phyloP scores from a whole-genome alignment of 2,113 vertebrate species.

The Siniperca knerii region DNA sequence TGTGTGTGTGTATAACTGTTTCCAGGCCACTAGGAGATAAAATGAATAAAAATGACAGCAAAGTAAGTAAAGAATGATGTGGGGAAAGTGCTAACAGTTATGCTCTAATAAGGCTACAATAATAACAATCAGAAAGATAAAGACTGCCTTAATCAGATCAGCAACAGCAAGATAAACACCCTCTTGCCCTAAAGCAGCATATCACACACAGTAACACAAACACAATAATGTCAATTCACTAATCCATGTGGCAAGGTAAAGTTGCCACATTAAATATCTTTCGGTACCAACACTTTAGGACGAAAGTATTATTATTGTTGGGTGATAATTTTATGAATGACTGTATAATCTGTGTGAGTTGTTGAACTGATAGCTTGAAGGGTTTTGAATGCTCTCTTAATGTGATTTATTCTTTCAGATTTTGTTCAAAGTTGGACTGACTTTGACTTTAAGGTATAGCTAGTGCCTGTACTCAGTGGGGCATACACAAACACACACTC shows the following conservation, averaged over 20 bases:
- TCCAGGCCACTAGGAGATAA: constrained; percentile 38
- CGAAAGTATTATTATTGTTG: not conserved
- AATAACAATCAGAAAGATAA: constrained; percentile 28
- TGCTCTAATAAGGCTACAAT: not conserved
- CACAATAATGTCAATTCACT: constrained; percentile 4
- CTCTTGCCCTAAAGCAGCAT: not conserved
- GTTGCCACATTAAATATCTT: not conserved
- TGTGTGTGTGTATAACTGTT: constrained; percentile 49
- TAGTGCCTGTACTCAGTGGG: constrained; percentile 35
- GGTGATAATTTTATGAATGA: constrained; percentile 22
- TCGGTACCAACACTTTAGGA: not conserved
- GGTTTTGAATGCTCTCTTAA: constrained; percentile 28
- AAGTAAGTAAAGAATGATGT: constrained; percentile 21
- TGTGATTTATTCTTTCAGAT: constrained; percentile 36
- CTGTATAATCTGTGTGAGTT: not conserved
- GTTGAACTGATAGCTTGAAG: constrained; percentile 21
- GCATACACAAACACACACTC: constrained; percentile 28
- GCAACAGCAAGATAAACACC: constrained; percentile 3
- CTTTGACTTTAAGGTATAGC: constrained; percentile 49
- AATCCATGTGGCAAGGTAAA: not conserved
- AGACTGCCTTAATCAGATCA: constrained; percentile 3
- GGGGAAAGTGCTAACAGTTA: not conserved
- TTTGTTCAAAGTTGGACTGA: constrained; percentile 44
- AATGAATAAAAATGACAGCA: constrained; percentile 33
- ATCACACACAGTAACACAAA: not conserved